Base-by-base conservation (phyloP, 2,888 invertebrate genomes). In the Julus scandinavius region DNA sequence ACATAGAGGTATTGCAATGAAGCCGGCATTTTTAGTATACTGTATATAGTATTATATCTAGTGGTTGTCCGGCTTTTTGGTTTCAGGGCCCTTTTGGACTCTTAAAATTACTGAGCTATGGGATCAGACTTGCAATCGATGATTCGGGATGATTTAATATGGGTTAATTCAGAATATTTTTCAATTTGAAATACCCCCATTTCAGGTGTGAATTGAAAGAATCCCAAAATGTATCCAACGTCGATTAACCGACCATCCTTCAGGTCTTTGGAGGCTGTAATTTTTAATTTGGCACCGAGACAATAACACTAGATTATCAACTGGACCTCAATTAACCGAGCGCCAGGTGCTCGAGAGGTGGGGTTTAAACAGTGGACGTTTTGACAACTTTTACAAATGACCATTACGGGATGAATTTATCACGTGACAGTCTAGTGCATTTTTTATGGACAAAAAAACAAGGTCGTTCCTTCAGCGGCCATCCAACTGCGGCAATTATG, bases 361-460 rank as follows among this genome's bases (percentile, higher is more conserved):
- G 63, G 9, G 63, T 20, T 20, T 20, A 20, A 72, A 7, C 9
- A 20, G 2, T 17, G 20, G 63, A 72, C 63, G 20, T 72, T 72
- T 29, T 72, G 63, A 72, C 63, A 72, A 72, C 63, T 72, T 72
- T 72, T 72, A 72, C 63, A 72, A 72, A 72, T 72, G 63, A 72
- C 63, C 63, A 72, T 72, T 72, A 72, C 63, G 63, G 20, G 63
- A 72, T 72, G 63, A 72, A 72, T 72, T 72, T 72, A 72, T 72
- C 20, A 72, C 63, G 63, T 29, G 63, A 20, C 63, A 72, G 20
- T 72, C 20, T 20, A 29, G 20, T 20, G 63, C 20, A 45, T 72
- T 72, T 63, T 72, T 72, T 72, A 72, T 72, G 20, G 63, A 29
- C 63, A 20, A 72, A 72, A 58, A 72, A 72, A 72, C 63, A 72